Conservation (phyloP, 2,797 vertebrate species). For the Staurois parvus region DNA sequence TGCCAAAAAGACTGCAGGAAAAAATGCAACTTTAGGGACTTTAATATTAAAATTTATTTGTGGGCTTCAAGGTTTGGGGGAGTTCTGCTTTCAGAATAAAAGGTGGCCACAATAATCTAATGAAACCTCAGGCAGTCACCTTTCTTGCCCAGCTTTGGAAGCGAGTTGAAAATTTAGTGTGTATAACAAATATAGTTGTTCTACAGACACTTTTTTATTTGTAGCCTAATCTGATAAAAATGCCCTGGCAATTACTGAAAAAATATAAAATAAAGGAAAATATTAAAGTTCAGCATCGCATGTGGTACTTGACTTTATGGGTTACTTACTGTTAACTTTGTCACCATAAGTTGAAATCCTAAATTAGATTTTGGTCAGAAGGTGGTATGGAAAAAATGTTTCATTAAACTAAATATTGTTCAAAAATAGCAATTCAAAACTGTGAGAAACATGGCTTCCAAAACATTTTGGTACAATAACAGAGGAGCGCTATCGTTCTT, state of each 20-base stretch:
- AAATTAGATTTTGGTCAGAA: conserved; percentile 33
- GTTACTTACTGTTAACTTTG: conserved; percentile 9
- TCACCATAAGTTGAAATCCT: conserved; percentile 7
- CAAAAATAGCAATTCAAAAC: conserved; percentile 9
- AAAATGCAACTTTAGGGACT: no score
- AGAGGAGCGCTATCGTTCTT: conserved; percentile 26
- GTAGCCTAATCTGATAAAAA: no score
- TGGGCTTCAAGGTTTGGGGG: no score
- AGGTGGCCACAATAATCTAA: no score
- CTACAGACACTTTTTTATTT: no score
- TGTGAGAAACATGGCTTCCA: conserved; percentile 42
- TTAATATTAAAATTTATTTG: no score
- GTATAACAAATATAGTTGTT: no score
- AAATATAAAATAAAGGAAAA: conserved; percentile 24
- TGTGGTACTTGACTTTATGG: neutral
- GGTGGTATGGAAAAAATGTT: conserved; percentile 13
- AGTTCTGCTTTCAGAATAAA: no score
- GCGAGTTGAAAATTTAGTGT: no score
- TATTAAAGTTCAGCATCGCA: neutral
- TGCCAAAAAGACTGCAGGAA: no score
- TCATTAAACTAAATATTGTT: neutral
- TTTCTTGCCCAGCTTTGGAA: no score
- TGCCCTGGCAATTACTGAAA: neutral
- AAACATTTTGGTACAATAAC: conserved; percentile 6
- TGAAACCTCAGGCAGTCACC: no score